These are phyloP conservation scores for Alexandromys fortis DNA, from an alignment of 2,113 vertebrate species.

Conservation along the genomic window DNA sequence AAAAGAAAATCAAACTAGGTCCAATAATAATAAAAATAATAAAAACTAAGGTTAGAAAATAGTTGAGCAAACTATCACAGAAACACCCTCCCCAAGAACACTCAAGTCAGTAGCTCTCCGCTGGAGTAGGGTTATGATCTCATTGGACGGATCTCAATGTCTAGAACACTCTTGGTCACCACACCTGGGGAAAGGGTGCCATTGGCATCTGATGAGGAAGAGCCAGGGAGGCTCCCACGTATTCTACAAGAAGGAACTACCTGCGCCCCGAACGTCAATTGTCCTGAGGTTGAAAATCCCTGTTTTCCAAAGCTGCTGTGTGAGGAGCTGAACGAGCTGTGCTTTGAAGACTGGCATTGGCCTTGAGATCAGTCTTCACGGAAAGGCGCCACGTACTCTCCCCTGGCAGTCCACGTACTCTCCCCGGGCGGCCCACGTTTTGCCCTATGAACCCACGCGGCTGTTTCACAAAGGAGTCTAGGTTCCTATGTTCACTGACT, in stretches of 20 bases:
- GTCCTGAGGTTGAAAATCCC: background rate
- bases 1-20: background rate
- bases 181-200: background rate
- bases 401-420: too few species aligned
- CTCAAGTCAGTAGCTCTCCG: background rate
- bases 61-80: background rate
- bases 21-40: background rate
- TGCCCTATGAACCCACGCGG: background rate
- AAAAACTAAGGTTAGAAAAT: background rate
- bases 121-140: background rate
- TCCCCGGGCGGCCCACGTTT: background rate
- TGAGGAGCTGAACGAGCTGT: background rate
- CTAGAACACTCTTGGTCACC: background rate
- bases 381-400: background rate
- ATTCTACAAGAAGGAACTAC: background rate
- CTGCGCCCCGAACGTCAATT: background rate
- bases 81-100: background rate
- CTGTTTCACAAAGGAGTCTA: constrained; percentile 28
- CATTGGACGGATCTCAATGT: background rate
- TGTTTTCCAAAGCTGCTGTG: background rate
- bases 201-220: background rate
- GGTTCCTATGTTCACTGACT: background rate
- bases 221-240: background rate
- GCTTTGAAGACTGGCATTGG: background rate
- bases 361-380: background rate